A percentile compares a stretch with the other conserved stretches of the same genome.
These are phyloP conservation scores for Cephus rjabovi DNA, from an alignment of 2,888 invertebrate species.

Conservation along the genomic window DNA sequence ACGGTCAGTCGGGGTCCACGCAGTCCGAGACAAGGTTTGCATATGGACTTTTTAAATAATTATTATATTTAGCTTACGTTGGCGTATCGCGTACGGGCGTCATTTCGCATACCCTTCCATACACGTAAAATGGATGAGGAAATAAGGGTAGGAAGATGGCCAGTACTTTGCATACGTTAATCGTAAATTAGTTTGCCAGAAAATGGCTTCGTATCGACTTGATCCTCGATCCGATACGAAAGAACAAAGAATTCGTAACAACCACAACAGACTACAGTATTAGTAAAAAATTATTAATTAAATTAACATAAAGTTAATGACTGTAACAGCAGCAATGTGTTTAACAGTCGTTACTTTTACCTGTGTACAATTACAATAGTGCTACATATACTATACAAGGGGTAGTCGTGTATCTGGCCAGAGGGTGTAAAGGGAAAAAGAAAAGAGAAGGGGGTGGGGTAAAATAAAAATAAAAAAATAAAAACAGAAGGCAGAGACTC, in stretches of 20 bases:
- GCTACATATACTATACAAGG: background rate
- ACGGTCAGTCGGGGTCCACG: background rate
- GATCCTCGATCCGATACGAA: background rate
- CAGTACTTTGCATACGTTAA: conserved; percentile 1
- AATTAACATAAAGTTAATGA: background rate
- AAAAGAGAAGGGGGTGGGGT: background rate
- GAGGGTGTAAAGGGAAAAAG: background rate
- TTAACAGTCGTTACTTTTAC: background rate
- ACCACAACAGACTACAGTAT: background rate
- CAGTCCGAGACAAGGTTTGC: conserved; percentile 22
- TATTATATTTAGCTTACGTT: conserved; percentile 24
- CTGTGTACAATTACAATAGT: background rate
- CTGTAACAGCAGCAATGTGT: background rate
- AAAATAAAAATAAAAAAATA: background rate
- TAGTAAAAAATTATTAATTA: background rate
- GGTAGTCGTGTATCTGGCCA: background rate
- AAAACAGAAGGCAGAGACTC: conserved; percentile 27
- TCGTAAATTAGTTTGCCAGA: background rate
- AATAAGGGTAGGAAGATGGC: background rate
- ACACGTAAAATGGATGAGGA: background rate
- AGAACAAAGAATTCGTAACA: background rate
- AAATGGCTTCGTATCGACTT: background rate
- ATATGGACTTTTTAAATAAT: conserved; percentile 24
- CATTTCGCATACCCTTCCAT: background rate
- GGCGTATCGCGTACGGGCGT: conserved; percentile 11